Percentiles rank a stretch among this genome's conserved stretches.
Evolutionary conservation across 1,140 invertebrate species (phyloP).

Genomic region (Phthorimaea operculella): DNA sequence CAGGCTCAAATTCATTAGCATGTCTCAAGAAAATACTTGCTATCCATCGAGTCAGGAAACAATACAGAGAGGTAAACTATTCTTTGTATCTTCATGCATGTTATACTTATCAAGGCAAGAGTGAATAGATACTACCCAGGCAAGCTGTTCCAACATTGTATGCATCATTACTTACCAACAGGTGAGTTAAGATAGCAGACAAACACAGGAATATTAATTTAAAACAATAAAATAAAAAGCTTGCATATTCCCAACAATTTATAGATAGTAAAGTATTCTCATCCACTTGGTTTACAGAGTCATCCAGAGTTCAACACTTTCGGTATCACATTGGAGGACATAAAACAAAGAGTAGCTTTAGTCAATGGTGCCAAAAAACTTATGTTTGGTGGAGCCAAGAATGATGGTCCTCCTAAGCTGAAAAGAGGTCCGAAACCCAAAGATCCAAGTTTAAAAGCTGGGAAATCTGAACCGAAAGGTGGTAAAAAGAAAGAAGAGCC

Average conservation of each 20-base stretch:
- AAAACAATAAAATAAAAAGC: too few species aligned
- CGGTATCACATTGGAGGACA: slow-evolving; percentile 59
- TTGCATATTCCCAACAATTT: too few species aligned
- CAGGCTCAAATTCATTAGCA: slow-evolving; percentile 41
- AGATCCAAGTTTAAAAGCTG: slow-evolving; percentile 30
- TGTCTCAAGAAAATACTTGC: slow-evolving; percentile 53
- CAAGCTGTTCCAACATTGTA: too few species aligned
- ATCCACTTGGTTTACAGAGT: slow-evolving; percentile 38
- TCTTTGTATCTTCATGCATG: too few species aligned
- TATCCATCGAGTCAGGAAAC: slow-evolving; percentile 45
- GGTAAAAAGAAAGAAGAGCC: slow-evolving; percentile 43
- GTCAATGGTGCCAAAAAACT: slow-evolving; percentile 57
- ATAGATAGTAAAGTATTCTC: too few species aligned
- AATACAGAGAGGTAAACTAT: slow-evolving; percentile 49
- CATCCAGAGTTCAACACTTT: slow-evolving; percentile 57
- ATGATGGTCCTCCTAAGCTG: slow-evolving; percentile 41
- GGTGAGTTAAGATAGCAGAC: too few species aligned
- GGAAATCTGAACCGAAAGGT: slow-evolving; percentile 30
- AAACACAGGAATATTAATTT: too few species aligned
- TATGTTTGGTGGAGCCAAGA: slow-evolving; percentile 57
- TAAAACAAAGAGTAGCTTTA: slow-evolving; percentile 55
- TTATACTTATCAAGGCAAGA: too few species aligned
- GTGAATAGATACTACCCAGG: too few species aligned
- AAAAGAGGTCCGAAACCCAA: slow-evolving; percentile 39
- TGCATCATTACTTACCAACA: too few species aligned